phyloP scores from a whole-genome alignment of 2,888 invertebrate genomes.

The Mesorhabditis spiculigera region DNA sequence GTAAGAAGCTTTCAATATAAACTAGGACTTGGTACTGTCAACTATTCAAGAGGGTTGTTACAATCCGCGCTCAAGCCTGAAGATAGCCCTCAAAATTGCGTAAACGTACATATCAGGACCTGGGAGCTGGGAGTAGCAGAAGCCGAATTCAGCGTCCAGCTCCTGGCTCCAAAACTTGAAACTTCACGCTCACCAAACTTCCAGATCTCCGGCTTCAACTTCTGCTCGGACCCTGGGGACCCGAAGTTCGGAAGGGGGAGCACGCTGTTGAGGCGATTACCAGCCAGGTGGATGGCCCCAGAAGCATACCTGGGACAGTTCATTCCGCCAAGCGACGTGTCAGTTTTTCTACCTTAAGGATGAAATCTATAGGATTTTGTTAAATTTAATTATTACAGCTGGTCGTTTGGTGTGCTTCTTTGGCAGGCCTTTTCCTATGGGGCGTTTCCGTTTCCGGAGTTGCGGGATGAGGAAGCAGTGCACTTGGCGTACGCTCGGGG shows the following conservation, averaged over 20 bases:
- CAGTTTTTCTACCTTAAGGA: conserved; percentile 3
- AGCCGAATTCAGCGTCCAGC: too few relatives aligned
- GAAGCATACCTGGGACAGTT: conserved; percentile 41
- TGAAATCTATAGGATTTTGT: neutral
- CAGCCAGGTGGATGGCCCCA: conserved; percentile 41
- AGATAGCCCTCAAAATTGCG: too few relatives aligned
- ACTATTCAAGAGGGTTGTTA: neutral
- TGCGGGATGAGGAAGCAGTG: conserved; percentile 32
- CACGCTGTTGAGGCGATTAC: conserved; percentile 27
- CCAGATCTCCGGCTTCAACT: conserved; percentile 39
- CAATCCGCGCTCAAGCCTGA: too few relatives aligned
- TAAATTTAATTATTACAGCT: conserved; percentile 19
- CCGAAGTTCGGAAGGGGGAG: conserved; percentile 29
- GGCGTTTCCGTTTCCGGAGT: conserved; percentile 35
- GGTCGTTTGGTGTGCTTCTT: conserved; percentile 39
- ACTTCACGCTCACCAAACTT: neutral
- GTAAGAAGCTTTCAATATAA: conserved; percentile 12
- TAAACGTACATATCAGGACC: too few relatives aligned
- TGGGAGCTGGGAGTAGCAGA: too few relatives aligned
- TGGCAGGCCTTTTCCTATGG: conserved; percentile 41
- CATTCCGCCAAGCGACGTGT: conserved; percentile 28
- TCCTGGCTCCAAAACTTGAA: neutral
- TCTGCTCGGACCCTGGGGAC: conserved; percentile 37
- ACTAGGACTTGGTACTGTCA: neutral
- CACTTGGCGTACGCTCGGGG: conserved; percentile 31